Conservation (phyloP, 2,113 vertebrate genomes). For the Myrmecobius fasciatus region DNA sequence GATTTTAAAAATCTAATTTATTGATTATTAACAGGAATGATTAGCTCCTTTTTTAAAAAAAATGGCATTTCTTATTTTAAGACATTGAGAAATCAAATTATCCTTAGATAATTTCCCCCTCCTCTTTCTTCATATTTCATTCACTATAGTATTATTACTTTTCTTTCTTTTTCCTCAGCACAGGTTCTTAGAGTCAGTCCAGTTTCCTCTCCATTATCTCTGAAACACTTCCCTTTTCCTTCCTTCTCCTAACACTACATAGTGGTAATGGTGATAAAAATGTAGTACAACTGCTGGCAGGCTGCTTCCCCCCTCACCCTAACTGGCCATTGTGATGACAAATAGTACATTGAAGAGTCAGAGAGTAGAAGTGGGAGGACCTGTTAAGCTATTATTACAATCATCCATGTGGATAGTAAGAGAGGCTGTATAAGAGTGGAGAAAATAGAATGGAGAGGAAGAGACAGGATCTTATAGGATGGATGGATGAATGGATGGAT, state of each 20-base stretch:
- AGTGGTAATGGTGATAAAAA: background rate
- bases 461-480: background rate
- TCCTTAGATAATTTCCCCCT: constrained; percentile 38
- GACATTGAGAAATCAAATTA: constrained; percentile 54
- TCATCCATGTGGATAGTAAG: background rate
- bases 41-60: constrained; percentile 74
- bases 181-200: constrained; percentile 70
- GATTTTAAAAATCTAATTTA: constrained; percentile 79
- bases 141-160: constrained; percentile 55
- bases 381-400: background rate
- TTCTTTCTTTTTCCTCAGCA: constrained; percentile 65
- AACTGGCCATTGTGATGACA: background rate
- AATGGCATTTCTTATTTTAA: constrained; percentile 72
- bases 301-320: background rate
- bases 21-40: constrained; percentile 78
- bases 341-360: background rate
- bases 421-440: background rate
- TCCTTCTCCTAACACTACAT: background rate
- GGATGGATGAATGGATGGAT: background rate
- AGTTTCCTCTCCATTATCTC: constrained; percentile 71
- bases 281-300: background rate
- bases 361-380: background rate
- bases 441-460: background rate
- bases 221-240: constrained; percentile 55
- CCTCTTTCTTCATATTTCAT: constrained; percentile 48